A percentile compares a stretch with the other conserved stretches of the same genome.
phyloP scores from a whole-genome alignment of 2,888 invertebrate species.

The Anorthoa munda region DNA sequence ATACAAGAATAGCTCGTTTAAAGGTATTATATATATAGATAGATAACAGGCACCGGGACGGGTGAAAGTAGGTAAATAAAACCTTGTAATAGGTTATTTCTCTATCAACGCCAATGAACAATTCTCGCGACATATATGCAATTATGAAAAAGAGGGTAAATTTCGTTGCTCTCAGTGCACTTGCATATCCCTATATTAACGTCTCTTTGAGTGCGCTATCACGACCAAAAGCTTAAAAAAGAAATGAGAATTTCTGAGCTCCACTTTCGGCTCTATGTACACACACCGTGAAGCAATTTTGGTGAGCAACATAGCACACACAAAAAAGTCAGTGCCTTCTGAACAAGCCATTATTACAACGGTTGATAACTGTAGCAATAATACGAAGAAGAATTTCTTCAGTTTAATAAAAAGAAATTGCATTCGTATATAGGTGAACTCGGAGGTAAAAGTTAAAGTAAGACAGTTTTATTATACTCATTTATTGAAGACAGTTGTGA shows the following conservation, averaged over 20 bases:
- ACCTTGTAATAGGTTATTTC: no score
- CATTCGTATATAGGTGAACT: constrained; percentile 43
- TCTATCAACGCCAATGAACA: no score
- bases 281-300: constrained; percentile 20
- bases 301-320: neutral
- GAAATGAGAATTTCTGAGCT: constrained; percentile 16
- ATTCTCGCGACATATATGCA: no score
- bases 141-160: neutral
- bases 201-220: neutral
- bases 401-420: constrained; percentile 45
- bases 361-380: constrained; percentile 36
- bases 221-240: constrained; percentile 11
- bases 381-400: constrained; percentile 17
- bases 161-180: neutral
- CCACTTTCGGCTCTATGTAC: constrained; percentile 1
- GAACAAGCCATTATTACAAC: constrained; percentile 14
- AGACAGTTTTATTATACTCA: constrained; percentile 48
- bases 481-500: constrained; percentile 30
- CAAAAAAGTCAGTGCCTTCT: neutral
- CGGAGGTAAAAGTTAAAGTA: constrained; percentile 17
- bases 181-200: neutral
- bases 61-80: no score
- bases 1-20: no score
- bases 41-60: no score
- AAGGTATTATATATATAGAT: no score